Evolutionary conservation across 2,113 vertebrate species (phyloP).

Genomic region (Catharus minimus): DNA sequence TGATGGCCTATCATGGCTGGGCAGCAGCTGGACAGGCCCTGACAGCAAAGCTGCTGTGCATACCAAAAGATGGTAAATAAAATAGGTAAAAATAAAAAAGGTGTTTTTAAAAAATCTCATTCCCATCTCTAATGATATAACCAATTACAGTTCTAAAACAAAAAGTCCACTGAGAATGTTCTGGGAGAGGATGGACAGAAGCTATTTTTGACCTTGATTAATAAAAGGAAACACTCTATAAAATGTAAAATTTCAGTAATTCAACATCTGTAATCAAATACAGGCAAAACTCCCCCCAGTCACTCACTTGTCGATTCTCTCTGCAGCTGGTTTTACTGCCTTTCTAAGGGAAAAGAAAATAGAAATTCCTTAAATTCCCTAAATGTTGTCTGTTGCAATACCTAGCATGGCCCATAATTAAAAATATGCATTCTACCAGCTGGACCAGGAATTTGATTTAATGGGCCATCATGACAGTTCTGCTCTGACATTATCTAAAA

Average conservation of each 20-base stretch:
- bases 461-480: neutral
- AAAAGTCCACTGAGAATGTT: neutral
- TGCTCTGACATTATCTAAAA: conserved; percentile 19
- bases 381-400: neutral
- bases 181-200: neutral
- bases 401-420: neutral
- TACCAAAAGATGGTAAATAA: neutral
- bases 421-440: neutral
- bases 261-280: neutral
- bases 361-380: neutral
- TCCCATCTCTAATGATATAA: neutral
- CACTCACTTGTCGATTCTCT: neutral
- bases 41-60: neutral
- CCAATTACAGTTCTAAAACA: neutral
- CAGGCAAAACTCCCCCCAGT: neutral
- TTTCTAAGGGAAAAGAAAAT: neutral
- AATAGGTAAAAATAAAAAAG: neutral
- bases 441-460: neutral
- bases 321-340: neutral
- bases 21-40: conserved; percentile 9
- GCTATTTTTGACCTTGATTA: conserved; percentile 26
- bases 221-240: neutral
- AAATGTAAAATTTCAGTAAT: neutral
- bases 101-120: neutral
- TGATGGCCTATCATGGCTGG: neutral